These are phyloP conservation scores for Leiothrix lutea DNA, from an alignment of 2,113 vertebrate species.

Conservation along the genomic window DNA sequence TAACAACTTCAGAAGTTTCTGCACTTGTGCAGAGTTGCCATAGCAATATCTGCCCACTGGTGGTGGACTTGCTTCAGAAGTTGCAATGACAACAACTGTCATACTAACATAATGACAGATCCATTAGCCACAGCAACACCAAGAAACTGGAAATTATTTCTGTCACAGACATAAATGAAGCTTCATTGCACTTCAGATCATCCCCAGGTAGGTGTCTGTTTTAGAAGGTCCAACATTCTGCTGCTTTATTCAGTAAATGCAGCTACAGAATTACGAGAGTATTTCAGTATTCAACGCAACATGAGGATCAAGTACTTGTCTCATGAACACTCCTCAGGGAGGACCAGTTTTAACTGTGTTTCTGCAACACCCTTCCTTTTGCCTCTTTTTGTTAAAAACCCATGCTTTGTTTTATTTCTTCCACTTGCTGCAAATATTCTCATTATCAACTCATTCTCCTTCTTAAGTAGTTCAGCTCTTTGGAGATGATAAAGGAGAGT, in stretches of 20 bases:
- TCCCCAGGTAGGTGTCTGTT: background rate
- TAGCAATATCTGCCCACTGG: conserved; percentile 56
- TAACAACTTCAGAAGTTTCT: conserved; percentile 36
- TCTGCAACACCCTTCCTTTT: background rate
- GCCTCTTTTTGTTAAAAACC: background rate
- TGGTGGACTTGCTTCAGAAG: conserved; percentile 27
- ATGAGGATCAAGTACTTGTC: background rate
- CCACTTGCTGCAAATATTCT: background rate
- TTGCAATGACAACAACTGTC: background rate
- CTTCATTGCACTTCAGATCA: background rate
- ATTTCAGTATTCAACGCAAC: background rate
- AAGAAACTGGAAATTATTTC: background rate
- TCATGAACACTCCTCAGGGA: background rate
- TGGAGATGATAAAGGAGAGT: background rate
- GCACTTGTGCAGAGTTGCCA: conserved; percentile 45
- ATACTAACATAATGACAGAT: background rate
- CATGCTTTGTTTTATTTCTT: background rate
- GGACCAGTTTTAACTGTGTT: background rate
- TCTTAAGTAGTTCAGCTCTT: background rate
- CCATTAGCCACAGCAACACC: background rate
- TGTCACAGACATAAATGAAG: background rate
- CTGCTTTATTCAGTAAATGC: background rate
- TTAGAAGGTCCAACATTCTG: background rate
- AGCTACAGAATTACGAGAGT: background rate
- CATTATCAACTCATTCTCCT: background rate